Evolutionary conservation across 2,888 invertebrate genomes (phyloP), one percentile per base, ranked within the genome.

Genomic region (Lottia gigantea): DNA sequence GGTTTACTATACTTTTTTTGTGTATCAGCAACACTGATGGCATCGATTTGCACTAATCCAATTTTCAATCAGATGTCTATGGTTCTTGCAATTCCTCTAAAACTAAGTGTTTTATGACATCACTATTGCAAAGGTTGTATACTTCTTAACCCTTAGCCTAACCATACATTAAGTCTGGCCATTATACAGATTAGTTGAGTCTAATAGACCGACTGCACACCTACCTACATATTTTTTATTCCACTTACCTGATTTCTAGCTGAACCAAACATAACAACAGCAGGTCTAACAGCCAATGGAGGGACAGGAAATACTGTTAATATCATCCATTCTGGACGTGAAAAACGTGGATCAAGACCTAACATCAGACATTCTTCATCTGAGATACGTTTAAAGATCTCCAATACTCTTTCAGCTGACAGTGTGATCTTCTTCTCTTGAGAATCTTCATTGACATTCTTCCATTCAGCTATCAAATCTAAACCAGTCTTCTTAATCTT

Each of bases 321-420:
- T 77, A 99, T 94, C 98, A 99, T 98, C 98, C 99, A 99, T 90
- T 99, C 99, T 8, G 99, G 99, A 66, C 99, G 92, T 0, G 98
- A 96, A 74, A 82, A 90, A 88, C 96, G 96, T 0, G 98, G 97
- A 89, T 99, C 98, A 97, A 99, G 97, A 65, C 93, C 93, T 80
- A 98, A 90, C 78, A 97, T 94, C 76, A 94, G 93, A 77, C 97
- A 96, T 88, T 99, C 99, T 87, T 99, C 99, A 89, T 99, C 98
- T 88, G 89, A 86, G 23, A 88, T 87, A 71, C 82, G 74, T 89
- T 97, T 96, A 55, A 99, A 92, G 78, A 99, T 97, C 90, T 99
- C 99, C 92, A 95, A 95, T 1, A 98, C 98, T 80, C 97, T 91
- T 88, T 99, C 99, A 1, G 98, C 99, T 8, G 95, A 95, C 11